Evolutionary conservation across 2,888 invertebrate species (phyloP).

Genomic region (Holacanthella duospinosa): DNA sequence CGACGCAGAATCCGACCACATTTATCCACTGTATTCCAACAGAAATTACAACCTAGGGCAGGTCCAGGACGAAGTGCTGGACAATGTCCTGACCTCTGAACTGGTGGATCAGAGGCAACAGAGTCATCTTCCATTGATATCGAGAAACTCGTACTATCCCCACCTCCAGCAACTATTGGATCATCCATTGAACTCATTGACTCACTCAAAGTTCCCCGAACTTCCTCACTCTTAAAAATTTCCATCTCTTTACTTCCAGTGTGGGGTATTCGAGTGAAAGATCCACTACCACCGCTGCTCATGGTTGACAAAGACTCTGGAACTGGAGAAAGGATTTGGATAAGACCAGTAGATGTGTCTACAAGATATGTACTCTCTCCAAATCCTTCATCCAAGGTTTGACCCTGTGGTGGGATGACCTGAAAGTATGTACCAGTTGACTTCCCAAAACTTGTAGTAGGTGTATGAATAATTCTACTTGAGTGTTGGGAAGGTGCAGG

Average conservation of each 20-base stretch:
- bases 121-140: not conserved
- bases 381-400: not conserved
- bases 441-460: not conserved
- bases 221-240: conserved; percentile 2
- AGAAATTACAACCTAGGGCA: conserved; percentile 75
- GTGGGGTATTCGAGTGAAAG: not conserved
- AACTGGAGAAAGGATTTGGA: conserved; percentile 4
- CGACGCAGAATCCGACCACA: conserved; percentile 69
- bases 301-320: not conserved
- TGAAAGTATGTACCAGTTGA: conserved; percentile 8
- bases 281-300: conserved; percentile 8
- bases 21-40: conserved; percentile 80
- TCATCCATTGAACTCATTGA: not conserved
- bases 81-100: conserved; percentile 61
- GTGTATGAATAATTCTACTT: not conserved
- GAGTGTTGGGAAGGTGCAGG: conserved; percentile 16
- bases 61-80: conserved; percentile 72
- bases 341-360: conserved; percentile 6
- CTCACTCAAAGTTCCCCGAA: not conserved
- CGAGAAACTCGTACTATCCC: not conserved
- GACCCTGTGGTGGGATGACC: conserved; percentile 10
- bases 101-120: not conserved
- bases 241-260: conserved; percentile 6
- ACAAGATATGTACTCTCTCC: not conserved
- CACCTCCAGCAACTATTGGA: not conserved